Conservation (phyloP, 1,140 invertebrate species). For the Grapholita molesta region DNA sequence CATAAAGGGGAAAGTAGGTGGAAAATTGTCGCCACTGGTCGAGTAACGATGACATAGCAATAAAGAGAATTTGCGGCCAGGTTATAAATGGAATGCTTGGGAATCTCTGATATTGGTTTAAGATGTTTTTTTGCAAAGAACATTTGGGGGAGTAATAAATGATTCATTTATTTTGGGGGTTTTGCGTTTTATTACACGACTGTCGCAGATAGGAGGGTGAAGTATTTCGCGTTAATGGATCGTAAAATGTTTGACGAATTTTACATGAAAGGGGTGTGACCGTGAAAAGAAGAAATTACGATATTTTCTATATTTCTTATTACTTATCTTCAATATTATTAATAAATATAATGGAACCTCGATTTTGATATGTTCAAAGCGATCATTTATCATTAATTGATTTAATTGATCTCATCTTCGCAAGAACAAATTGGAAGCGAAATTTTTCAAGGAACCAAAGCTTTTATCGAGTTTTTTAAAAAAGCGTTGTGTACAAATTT, state of each 20-base stretch:
- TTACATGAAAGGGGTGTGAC: no score
- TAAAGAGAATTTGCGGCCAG: conserved; percentile 8
- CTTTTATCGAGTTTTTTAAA: not conserved
- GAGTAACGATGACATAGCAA: conserved; percentile 12
- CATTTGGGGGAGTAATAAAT: not conserved
- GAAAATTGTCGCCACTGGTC: conserved; percentile 4
- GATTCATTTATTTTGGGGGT: not conserved
- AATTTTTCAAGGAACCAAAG: not conserved
- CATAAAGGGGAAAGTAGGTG: conserved; percentile 10
- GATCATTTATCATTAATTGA: not conserved
- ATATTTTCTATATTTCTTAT: not conserved
- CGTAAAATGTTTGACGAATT: no score
- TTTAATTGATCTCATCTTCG: not conserved
- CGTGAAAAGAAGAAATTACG: no score
- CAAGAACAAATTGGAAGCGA: not conserved
- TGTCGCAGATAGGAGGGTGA: not conserved
- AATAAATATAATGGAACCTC: no score
- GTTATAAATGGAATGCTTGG: not conserved
- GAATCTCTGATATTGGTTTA: conserved; percentile 2
- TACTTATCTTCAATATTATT: no score
- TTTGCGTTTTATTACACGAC: not conserved
- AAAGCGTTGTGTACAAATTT: not conserved
- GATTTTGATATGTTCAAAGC: not conserved
- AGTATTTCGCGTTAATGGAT: not conserved
- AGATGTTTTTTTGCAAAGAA: not conserved